Conservation (phyloP, 2,797 vertebrate species). For the Scolopax rusticola region DNA sequence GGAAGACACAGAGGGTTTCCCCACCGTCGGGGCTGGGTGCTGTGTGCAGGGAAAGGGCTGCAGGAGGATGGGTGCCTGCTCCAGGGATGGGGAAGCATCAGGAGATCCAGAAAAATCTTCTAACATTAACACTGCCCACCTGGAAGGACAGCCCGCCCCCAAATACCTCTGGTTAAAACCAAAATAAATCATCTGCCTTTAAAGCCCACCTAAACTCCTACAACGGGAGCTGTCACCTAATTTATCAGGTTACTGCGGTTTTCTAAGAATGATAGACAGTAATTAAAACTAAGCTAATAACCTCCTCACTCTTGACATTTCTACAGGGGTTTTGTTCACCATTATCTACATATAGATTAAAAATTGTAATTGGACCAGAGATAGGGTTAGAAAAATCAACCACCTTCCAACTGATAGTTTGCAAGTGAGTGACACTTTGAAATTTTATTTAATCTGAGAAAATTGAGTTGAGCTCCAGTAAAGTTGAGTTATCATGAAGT, state of each 20-base stretch:
- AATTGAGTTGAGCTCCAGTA: constrained; percentile 90
- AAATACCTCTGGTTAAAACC: background rate
- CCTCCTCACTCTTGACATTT: constrained; percentile 96
- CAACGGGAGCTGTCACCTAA: constrained; percentile 75
- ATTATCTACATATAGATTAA: constrained; percentile 99
- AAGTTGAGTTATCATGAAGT: constrained; percentile 79
- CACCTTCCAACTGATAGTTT: constrained; percentile 83
- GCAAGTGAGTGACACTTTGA: constrained; percentile 90
- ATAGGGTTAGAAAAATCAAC: constrained; percentile 91
- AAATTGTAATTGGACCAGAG: constrained; percentile 94
- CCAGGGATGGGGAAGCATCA: background rate
- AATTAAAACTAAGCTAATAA: constrained; percentile 99
- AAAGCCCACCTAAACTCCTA: constrained; percentile 60
- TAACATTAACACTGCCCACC: background rate
- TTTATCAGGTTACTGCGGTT: constrained; percentile 78
- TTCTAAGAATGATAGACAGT: constrained; percentile 92
- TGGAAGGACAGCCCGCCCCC: background rate
- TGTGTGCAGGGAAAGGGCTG: background rate
- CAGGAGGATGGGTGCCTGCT: rapidly evolving
- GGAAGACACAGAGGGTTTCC: rapidly evolving
- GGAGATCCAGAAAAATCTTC: background rate
- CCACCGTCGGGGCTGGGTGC: rapidly evolving
- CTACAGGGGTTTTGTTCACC: constrained; percentile 91
- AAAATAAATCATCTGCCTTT: background rate
- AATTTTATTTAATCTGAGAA: constrained; percentile 92